phyloP scores from a whole-genome alignment of 2,888 invertebrate genomes.

The Eupithecia dodoneata region DNA sequence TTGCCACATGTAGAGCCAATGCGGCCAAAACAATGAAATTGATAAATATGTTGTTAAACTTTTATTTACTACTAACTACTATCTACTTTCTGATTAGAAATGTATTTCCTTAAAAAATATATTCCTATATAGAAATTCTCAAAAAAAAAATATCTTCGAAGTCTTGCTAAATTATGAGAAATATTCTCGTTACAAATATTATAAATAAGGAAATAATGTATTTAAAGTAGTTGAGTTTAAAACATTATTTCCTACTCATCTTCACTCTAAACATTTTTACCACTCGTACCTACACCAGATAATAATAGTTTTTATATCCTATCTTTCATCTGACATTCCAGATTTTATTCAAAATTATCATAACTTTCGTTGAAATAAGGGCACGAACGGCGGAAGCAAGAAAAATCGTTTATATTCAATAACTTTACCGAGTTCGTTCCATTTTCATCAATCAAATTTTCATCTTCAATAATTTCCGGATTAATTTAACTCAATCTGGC shows the following conservation, averaged over 20 bases:
- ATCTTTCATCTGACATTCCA: neutral
- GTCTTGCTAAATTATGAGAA: neutral
- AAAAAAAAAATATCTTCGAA: no score
- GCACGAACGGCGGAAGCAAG: neutral
- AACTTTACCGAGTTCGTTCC: constrained; percentile 1
- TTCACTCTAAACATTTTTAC: neutral
- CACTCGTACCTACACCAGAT: neutral
- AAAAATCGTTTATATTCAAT: neutral
- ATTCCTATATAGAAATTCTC: no score
- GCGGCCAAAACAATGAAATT: neutral
- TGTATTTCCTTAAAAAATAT: no score
- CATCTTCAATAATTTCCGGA: constrained; percentile 32
- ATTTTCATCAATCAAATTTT: constrained; percentile 21
- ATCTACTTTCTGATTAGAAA: no score
- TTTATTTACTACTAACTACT: no score
- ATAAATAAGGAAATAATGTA: neutral
- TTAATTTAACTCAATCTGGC: constrained; percentile 32
- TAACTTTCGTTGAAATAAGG: neutral
- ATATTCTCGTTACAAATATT: neutral
- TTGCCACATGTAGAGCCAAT: constrained; percentile 7
- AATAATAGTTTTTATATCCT: neutral
- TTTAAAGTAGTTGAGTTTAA: no score
- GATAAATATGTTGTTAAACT: neutral
- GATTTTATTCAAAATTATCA: neutral
- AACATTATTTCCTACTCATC: no score